Base-by-base conservation (phyloP, 2,113 vertebrate species). In the Mastomys natalensis region DNA sequence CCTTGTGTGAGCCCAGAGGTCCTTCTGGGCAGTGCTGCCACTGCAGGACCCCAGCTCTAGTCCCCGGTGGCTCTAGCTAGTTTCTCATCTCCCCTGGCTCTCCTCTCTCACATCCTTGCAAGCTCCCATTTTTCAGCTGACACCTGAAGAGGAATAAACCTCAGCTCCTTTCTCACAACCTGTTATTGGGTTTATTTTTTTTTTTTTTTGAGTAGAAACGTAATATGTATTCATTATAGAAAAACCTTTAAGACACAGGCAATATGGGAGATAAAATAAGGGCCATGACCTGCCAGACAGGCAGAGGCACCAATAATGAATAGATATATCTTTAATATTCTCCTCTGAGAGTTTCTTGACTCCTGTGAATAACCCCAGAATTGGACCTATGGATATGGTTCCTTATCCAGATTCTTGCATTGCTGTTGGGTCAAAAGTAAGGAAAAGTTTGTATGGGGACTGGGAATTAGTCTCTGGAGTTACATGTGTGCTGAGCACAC, bases 181-280 rank as follows among this genome's bases (percentile, higher is more conserved):
- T 62, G 19, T 62, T 93, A 87, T 37, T 87, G 81, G 43, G 37
- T n/a, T 92, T 84, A 53, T 95, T 93, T 85, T 64, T 76, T 45
- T 85, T 85, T 95, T 93, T 85, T 64, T 76, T 45, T 85, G 80
- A 53, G 24, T 6, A 90, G 62, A 76, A 78, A 96, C 43, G 22
- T 62, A 74, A n/a, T 86, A 51, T 37, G 34, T 85, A 81, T 74
- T 70, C 86, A 66, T 45, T 48, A 11, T 7, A 29, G 73, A 51
- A 90, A 90, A 96, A 87, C 29, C 40, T 90, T 84, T 80, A 89
- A 92, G 66, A 93, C n/a, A 78, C 55, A 88, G 82, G 55, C 73
- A 48, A 72, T 58, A 13, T 43, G 53, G 73, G 80, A 58, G 74
- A 85, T 66, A 17, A 92, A 92, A 92, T 86, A 55, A 87, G 58